Base-by-base conservation (phyloP, 92 coral and sea anemone species). In the Meandrina meandrites region DNA sequence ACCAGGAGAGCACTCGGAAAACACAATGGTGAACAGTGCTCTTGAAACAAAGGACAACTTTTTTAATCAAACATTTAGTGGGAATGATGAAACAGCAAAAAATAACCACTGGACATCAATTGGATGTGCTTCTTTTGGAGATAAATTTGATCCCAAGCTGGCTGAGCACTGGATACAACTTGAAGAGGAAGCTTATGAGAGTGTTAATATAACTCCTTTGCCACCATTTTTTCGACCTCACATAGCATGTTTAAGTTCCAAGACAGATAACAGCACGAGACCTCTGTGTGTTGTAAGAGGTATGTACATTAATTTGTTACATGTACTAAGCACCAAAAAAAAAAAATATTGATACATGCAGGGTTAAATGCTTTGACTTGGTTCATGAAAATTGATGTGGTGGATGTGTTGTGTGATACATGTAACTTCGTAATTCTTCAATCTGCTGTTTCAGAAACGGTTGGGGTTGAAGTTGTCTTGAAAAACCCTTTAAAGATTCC, bases 231-330 rank as follows among this genome's bases (percentile, higher is more conserved):
- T 96, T 76, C 93, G 95, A 53, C 87, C 94, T n/a, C 98, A 91
- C 79, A 88, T 93, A 35, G 96, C 96, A 13, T 95, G 95, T 84
- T 85, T 96, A 70, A 94, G 95, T 60, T 86, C 87, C 0, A 80
- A 77, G 88, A 96, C 99, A 8, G 90, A 87, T 75, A 96, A 96
- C 82, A 91, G 72, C 27, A 28, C 82, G 51, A 93, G 91, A 88
- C 98, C 99, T 19, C 93, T 91, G 24, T 88, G 99, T 76, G 94
- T 95, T 50, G 92, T 96, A 70, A 95, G 76, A 89, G 99, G 99
- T 96, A 66, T 64, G 93, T 72, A 58, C 37, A 19, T 8, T 19
- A 24, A 24, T 35, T 36, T 73, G 14, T 40, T 18, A 35, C 50
- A 10, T 16, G n/a, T 34, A 71, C 45, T 9, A 56, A 0, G 62